A percentile compares a stretch with the other conserved stretches of the same genome.
Conservation (phyloP, 2,797 vertebrate genomes). For the Oryzias dopingdopingensis region DNA sequence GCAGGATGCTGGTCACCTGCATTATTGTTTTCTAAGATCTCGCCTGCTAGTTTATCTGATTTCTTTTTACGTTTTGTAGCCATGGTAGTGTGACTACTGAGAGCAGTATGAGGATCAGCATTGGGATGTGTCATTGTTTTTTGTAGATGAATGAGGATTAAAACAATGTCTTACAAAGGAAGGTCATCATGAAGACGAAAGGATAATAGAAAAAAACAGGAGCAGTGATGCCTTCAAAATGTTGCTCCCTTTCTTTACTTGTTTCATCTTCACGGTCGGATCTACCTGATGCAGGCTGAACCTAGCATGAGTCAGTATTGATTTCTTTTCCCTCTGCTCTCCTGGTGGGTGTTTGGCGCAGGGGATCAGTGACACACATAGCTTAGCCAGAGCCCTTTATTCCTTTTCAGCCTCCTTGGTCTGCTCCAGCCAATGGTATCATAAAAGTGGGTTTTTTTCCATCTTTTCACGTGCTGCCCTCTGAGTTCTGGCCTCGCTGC, state of each 20-base stretch:
- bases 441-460: slow-evolving; percentile 21
- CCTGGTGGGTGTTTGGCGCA: slow-evolving; percentile 56
- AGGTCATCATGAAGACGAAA: slow-evolving; percentile 44
- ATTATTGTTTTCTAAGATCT: slow-evolving; percentile 28
- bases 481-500: slow-evolving; percentile 13
- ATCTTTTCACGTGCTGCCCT: background rate
- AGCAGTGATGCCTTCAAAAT: slow-evolving; percentile 50
- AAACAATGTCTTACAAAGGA: slow-evolving; percentile 31
- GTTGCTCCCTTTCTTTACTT: slow-evolving; percentile 29
- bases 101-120: slow-evolving; percentile 24
- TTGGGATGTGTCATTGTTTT: slow-evolving; percentile 41
- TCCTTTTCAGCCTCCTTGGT: slow-evolving; percentile 27
- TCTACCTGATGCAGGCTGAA: slow-evolving; percentile 49
- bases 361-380: slow-evolving; percentile 45
- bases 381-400: slow-evolving; percentile 56
- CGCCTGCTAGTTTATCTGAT: slow-evolving; percentile 5
- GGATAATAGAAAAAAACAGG: slow-evolving; percentile 39
- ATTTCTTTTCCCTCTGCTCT: slow-evolving; percentile 59
- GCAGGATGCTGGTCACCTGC: slow-evolving; percentile 54
- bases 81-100: slow-evolving; percentile 34
- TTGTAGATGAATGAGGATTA: slow-evolving; percentile 15
- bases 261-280: slow-evolving; percentile 56
- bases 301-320: slow-evolving; percentile 60
- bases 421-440: slow-evolving; percentile 20
- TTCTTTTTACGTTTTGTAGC: slow-evolving; percentile 10